Evolutionary conservation across 2,888 invertebrate species (phyloP), one percentile per base, ranked within the genome.

Genomic region (Strigamia crassipes): DNA sequence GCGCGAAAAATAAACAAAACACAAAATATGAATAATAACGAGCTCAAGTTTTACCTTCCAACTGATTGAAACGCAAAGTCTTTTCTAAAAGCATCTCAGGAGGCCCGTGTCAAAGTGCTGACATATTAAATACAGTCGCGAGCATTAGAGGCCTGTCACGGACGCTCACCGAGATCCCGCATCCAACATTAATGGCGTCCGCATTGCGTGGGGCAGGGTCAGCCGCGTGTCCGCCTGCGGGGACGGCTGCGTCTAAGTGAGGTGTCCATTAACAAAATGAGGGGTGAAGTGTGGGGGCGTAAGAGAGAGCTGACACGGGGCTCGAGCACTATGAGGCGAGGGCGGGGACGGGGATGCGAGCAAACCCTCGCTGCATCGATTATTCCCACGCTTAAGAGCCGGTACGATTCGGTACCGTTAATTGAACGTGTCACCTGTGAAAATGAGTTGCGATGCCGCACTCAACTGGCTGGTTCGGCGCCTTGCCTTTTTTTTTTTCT

Each of bases 211-310:
- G 61, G 61, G 21, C 61, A 61, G 61, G 61, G 61, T 61, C 61
- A 61, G 18, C 61, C 61, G 42, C 23, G 61, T 21, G 18, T 61
- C 61, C 61, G 61, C 61, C 18, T 46, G 42, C 42, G 42, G 42
- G 42, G 42, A 46, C 42, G 61, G 61, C 61, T 18, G 61, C 61
- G 23, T 61, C 61, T 61, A 61, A 61, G 61, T 61, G 61, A 61
- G 61, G 61, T 61, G 61, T 61, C 61, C 61, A 61, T 61, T 61
- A 61, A 61, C 61, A 61, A 61, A 61, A 61, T 61, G 61, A 61
- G 61, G 61, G 61, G 61, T 61, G 61, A 61, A 61, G 61, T 61
- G 61, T 61, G 61, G 61, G 61, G 61, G 23, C 23, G 61, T 5
- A 1, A 61, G 61, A 18, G 18, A 18, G 61, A 46, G 10, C 42